Evolutionary conservation across 2,797 vertebrate species (phyloP).

Genomic region (Eremophila alpestris): DNA sequence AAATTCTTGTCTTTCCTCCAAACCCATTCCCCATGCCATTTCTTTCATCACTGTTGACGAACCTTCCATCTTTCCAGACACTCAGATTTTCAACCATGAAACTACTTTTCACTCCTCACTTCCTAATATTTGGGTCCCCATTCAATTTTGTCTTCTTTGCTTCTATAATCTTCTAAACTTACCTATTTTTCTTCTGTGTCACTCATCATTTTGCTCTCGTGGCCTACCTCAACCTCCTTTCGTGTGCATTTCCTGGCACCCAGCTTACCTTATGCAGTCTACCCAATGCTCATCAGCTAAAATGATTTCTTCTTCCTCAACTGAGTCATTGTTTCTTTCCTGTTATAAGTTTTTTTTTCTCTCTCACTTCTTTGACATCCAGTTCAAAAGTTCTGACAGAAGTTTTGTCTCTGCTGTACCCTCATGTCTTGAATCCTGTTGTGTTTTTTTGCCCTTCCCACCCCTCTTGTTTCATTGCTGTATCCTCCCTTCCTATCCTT

Average conservation of each 20-base stretch:
- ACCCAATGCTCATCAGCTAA: not conserved
- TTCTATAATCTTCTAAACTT: conserved; percentile 3
- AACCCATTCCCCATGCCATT: not conserved
- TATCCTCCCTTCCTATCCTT: not conserved
- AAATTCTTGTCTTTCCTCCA: conserved; percentile 36
- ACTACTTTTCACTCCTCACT: conserved; percentile 51
- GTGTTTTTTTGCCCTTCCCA: not conserved
- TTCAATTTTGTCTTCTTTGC: not conserved
- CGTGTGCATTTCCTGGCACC: not conserved
- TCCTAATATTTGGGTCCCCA: not conserved
- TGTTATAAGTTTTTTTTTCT: not conserved
- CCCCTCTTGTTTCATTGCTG: not conserved
- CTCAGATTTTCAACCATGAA: not conserved
- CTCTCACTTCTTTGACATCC: not conserved
- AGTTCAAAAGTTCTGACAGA: not conserved
- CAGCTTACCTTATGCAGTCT: not conserved
- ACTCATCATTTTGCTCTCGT: conserved; percentile 15
- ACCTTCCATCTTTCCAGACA: conserved; percentile 11
- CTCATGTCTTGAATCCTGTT: not conserved
- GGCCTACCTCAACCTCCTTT: not conserved
- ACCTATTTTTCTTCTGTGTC: not conserved
- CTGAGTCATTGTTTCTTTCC: not conserved
- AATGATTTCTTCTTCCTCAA: not conserved
- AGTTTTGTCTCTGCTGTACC: not conserved
- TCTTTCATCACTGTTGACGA: not conserved